phyloP scores from a whole-genome alignment of 2,888 invertebrate species.

The Sisyra terminalis region DNA sequence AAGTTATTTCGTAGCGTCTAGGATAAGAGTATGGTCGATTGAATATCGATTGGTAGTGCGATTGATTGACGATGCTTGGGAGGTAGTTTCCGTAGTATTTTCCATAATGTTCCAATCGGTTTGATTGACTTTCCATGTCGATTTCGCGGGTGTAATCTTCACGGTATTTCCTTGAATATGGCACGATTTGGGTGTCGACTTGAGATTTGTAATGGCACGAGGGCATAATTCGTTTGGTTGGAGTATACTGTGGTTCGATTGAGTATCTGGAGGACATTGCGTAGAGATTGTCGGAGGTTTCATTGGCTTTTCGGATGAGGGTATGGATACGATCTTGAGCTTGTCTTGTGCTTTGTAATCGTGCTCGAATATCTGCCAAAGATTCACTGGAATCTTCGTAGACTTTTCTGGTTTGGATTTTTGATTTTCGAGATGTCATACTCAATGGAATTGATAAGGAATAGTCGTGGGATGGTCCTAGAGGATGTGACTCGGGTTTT shows the following conservation, averaged over 20 bases:
- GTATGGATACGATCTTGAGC: background rate
- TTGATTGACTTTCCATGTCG: too few species aligned
- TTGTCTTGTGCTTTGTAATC: background rate
- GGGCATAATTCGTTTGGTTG: background rate
- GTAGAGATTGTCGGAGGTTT: background rate
- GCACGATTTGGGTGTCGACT: too few species aligned
- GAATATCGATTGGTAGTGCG: background rate
- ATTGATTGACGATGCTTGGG: background rate
- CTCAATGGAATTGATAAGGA: background rate
- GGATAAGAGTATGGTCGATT: conserved; percentile 3
- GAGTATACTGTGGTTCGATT: background rate
- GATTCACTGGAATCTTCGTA: background rate
- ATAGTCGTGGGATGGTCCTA: background rate
- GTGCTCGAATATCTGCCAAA: background rate
- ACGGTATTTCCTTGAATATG: too few species aligned
- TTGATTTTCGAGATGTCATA: background rate
- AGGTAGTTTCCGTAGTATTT: background rate
- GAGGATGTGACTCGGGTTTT: background rate
- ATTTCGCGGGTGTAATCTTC: too few species aligned
- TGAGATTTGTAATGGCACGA: too few species aligned
- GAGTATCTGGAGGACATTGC: background rate
- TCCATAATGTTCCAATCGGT: background rate
- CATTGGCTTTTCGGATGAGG: background rate
- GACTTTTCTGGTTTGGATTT: conserved; percentile 4
- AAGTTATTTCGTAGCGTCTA: conserved; percentile 4